These are phyloP conservation scores for Hyles euphorbiae DNA, from an alignment of 1,140 invertebrate genomes.

Conservation along the genomic window DNA sequence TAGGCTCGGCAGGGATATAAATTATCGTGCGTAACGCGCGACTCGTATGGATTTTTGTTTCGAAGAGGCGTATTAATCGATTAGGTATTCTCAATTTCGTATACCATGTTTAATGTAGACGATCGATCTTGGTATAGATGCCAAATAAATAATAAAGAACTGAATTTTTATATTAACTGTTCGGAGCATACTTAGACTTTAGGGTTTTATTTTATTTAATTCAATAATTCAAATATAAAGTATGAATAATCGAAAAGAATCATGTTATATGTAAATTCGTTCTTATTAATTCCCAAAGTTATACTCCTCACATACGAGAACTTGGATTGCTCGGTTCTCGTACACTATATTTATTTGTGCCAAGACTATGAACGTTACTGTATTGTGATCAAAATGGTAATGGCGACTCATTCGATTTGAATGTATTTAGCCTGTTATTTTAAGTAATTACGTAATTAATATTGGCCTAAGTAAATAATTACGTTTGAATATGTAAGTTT, in stretches of 20 bases:
- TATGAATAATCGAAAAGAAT: no score
- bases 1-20: conserved; percentile 69
- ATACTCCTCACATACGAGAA: conserved; percentile 8
- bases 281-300: conserved; percentile 15
- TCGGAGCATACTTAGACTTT: conserved; percentile 74
- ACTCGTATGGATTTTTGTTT: conserved; percentile 52
- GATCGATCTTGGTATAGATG: conserved; percentile 70
- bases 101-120: conserved; percentile 66
- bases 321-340: conserved; percentile 5
- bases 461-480: conserved; percentile 68
- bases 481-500: conserved; percentile 65
- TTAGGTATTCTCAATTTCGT: conserved; percentile 66
- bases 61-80: conserved; percentile 57
- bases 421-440: conserved; percentile 39
- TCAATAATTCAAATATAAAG: conserved; percentile 2
- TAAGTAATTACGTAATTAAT: conserved; percentile 34
- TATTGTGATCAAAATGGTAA: conserved; percentile 33
- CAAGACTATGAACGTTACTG: conserved; percentile 58
- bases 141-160: conserved; percentile 77
- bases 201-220: conserved; percentile 64
- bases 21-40: conserved; percentile 36
- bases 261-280: no score
- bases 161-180: conserved; percentile 75
- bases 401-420: conserved; percentile 2
- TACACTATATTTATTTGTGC: conserved; percentile 54